Evolutionary conservation across 2,113 vertebrate species (phyloP), one percentile per base, ranked within the genome.

Genomic region (Cephalophus harveyi): DNA sequence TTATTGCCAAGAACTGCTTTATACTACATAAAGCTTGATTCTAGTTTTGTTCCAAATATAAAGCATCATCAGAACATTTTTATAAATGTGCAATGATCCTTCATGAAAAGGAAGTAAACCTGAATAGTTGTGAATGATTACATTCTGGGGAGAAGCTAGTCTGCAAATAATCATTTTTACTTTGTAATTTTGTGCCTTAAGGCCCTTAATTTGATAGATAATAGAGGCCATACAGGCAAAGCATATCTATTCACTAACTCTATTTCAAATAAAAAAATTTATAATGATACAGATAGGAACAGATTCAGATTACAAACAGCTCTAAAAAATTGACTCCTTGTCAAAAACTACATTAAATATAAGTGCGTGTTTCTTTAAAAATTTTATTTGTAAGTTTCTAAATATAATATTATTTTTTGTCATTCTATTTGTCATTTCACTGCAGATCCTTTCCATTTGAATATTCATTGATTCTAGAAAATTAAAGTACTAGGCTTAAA

Each of bases 101-200:
- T 95, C 50, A 62, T 93, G 57, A 97, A 98, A 91, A 60, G 48
- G 83, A 71, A 94, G 67, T 93, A 97, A 97, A 54, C 48, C 90
- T 86, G 95, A 98, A 96, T 98, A 96, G 50, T 76, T 19, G 6
- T 88, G 83, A 98, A 87, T 87, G 55, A 93, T 95, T 92, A 40
- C 46, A 93, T 92, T 96, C 48, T 43, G 92, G 48, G 64, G 88
- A 98, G 67, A 92, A 94, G 23, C 30, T 94, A 97, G 59, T 85
- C n/a, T 87, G 54, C 87, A 94, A 90, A 84, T 95, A 95, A 98
- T 95, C 94, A 87, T 7, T 91, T 98, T 97, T 97, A 54, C 89
- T 94, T 98, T 97, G 90, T 40, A 98, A 97, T 96, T 94, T 7
- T 96, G 50, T 3, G 86, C 89, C 94, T 97, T 79, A 71, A 95